Percentiles rank a stretch among this genome's conserved stretches.
phyloP scores from a whole-genome alignment of 2,888 invertebrate genomes.

The Drosophila maculinotata region DNA sequence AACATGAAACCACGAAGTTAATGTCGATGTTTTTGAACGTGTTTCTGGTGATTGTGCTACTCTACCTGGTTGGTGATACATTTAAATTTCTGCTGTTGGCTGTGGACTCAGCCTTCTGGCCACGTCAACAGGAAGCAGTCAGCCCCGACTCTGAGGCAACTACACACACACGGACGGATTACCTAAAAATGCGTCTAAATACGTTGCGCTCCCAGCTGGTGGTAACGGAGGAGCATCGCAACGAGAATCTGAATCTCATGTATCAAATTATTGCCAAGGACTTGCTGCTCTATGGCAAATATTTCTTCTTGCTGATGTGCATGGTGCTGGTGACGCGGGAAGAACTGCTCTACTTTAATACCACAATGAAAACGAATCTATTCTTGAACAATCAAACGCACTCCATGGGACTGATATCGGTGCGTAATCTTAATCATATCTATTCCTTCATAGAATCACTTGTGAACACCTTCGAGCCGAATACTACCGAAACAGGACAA shows the following conservation, averaged over 20 bases:
- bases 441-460: slow-evolving; percentile 70
- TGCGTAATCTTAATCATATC: slow-evolving; percentile 52
- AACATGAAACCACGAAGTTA: slow-evolving; percentile 57
- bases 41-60: slow-evolving; percentile 36
- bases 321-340: slow-evolving; percentile 65
- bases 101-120: slow-evolving; percentile 48
- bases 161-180: slow-evolving; percentile 41
- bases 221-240: slow-evolving; percentile 60
- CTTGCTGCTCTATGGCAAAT: slow-evolving; percentile 70
- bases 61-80: slow-evolving; percentile 61
- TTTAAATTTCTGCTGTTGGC: slow-evolving; percentile 55
- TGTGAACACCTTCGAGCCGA: slow-evolving; percentile 52
- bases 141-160: slow-evolving; percentile 14
- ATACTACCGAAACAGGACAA: accelerated
- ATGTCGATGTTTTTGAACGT: slow-evolving; percentile 52
- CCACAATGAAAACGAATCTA: slow-evolving; percentile 41
- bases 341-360: slow-evolving; percentile 69
- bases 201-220: slow-evolving; percentile 62
- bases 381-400: slow-evolving; percentile 50
- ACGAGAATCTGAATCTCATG: slow-evolving; percentile 70
- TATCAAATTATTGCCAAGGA: slow-evolving; percentile 74
- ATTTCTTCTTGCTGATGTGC: slow-evolving; percentile 65
- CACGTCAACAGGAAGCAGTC: slow-evolving; percentile 4
- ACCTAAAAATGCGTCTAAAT: slow-evolving; percentile 57
- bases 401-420: slow-evolving; percentile 18